Conservation (phyloP, 2,888 invertebrate genomes). For the Globia sparganii region DNA sequence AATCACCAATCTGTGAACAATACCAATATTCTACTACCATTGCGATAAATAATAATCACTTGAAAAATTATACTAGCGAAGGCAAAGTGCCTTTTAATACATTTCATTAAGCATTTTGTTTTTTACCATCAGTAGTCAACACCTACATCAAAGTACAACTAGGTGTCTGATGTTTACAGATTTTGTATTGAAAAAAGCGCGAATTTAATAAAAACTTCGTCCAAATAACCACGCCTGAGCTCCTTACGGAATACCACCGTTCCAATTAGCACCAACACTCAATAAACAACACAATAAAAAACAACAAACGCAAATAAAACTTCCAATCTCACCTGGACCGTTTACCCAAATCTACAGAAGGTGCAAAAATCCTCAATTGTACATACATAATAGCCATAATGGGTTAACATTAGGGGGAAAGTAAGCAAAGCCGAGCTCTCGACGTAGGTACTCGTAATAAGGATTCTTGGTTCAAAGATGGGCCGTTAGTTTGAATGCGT, state of each 20-base stretch:
- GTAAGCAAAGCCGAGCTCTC: conserved; percentile 60
- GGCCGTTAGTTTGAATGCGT: conserved; percentile 77
- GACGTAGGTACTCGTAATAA: conserved; percentile 65
- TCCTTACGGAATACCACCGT: conserved; percentile 29
- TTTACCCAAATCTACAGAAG: conserved; percentile 53
- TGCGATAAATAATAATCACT: no score
- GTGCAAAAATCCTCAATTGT: conserved; percentile 52
- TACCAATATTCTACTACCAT: no score
- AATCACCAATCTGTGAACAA: no score
- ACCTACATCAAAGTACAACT: background rate
- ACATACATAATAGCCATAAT: conserved; percentile 48
- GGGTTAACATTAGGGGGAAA: conserved; percentile 39
- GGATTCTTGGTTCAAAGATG: conserved; percentile 73
- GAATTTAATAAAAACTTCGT: conserved; percentile 15
- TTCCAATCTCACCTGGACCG: conserved; percentile 45
- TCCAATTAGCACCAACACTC: conserved; percentile 53
- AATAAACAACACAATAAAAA: conserved; percentile 49
- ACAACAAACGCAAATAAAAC: conserved; percentile 50
- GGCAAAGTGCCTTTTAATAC: background rate
- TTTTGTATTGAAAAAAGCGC: conserved; percentile 7
- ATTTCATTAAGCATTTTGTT: background rate
- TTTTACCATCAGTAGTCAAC: background rate
- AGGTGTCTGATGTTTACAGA: background rate
- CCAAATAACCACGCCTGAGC: background rate
- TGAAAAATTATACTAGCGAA: no score